These are phyloP conservation scores for Myiotriccus ornatus DNA, from an alignment of 2,797 vertebrate genomes.

Conservation along the genomic window DNA sequence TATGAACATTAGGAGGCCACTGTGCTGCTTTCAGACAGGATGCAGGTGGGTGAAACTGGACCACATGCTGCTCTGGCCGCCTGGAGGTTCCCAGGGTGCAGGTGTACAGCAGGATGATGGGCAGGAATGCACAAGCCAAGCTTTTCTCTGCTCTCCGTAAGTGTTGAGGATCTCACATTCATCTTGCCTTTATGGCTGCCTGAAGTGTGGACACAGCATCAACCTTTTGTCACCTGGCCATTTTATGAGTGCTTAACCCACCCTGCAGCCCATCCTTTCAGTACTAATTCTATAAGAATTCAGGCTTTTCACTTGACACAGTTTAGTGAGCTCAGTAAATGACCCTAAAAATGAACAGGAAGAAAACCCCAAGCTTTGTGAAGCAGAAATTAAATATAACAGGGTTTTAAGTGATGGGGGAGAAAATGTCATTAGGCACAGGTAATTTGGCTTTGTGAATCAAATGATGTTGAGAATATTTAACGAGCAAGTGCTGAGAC, in stretches of 20 bases:
- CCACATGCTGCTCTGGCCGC: not conserved
- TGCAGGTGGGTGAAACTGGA: not conserved
- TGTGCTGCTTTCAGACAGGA: not conserved
- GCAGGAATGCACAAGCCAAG: not conserved
- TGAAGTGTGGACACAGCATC: not conserved
- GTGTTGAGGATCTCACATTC: not conserved
- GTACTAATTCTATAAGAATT: not conserved
- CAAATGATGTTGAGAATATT: not conserved
- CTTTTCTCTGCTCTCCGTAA: not conserved
- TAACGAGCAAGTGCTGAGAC: not conserved
- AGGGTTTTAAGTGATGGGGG: not conserved
- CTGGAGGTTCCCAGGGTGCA: not conserved
- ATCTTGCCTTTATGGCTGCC: not conserved
- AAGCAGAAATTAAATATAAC: not conserved
- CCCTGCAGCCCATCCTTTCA: not conserved
- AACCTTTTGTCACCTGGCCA: not conserved
- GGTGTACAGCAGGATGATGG: not conserved
- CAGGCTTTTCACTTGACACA: not conserved
- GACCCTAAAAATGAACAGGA: not conserved
- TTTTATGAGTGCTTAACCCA: not conserved
- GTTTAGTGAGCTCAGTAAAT: not conserved
- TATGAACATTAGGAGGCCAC: not conserved
- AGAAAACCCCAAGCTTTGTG: not conserved
- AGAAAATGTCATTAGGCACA: not conserved
- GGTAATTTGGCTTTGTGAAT: not conserved